phyloP scores from a whole-genome alignment of 1,140 invertebrate genomes.

The Spodoptera frugiperda region DNA sequence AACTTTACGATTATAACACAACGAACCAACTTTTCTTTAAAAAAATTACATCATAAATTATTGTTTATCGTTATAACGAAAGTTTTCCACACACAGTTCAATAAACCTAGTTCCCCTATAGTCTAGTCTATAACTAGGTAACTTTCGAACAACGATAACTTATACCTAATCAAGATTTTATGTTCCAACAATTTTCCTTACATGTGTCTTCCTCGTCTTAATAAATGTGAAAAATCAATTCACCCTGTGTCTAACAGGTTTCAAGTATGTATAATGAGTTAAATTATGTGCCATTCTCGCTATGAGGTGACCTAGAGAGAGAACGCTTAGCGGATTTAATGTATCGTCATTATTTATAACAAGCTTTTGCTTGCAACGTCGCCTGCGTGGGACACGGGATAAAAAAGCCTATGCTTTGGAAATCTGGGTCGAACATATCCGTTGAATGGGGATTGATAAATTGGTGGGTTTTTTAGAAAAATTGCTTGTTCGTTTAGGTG shows the following conservation, averaged over 20 bases:
- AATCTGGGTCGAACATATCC: constrained; percentile 10
- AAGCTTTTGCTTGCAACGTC: not conserved
- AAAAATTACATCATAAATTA: too few relatives aligned
- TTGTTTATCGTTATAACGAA: too few relatives aligned
- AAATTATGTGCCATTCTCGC: constrained; percentile 19
- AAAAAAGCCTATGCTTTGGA: not conserved
- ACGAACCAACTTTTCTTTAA: too few relatives aligned
- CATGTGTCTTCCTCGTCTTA: not conserved
- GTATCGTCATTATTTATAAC: constrained; percentile 27
- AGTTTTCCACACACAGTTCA: too few relatives aligned
- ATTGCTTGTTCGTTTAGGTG: not conserved
- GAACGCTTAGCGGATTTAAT: constrained; percentile 21
- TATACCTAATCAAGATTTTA: constrained; percentile 9
- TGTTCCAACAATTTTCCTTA: not conserved
- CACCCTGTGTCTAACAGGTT: not conserved
- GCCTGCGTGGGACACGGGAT: constrained; percentile 23
- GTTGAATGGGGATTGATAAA: constrained; percentile 4
- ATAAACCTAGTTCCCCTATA: too few relatives aligned
- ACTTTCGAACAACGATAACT: not conserved
- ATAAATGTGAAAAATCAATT: constrained; percentile 11
- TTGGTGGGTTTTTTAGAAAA: not conserved
- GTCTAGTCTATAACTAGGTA: too few relatives aligned
- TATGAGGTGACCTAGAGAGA: constrained; percentile 17
- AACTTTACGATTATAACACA: too few relatives aligned
- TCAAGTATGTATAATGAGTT: constrained; percentile 7